phyloP scores from a whole-genome alignment of 2,113 vertebrate species.

The Cephalopholis sonnerati region DNA sequence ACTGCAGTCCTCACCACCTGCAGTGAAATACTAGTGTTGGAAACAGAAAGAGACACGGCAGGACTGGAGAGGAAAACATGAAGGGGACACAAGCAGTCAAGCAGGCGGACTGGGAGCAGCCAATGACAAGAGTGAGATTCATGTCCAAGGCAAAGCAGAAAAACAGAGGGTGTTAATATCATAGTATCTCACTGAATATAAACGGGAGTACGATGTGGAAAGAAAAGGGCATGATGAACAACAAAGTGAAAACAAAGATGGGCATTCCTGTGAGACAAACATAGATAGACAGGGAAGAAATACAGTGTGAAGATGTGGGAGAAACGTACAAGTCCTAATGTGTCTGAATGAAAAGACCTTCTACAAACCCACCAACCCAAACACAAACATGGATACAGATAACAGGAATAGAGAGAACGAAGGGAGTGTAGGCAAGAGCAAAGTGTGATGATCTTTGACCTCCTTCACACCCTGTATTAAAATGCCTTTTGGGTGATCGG shows the following conservation, averaged over 20 bases:
- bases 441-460: background rate
- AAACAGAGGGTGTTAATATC: slow-evolving; percentile 10
- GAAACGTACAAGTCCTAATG: background rate
- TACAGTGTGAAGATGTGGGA: background rate
- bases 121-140: slow-evolving; percentile 1
- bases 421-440: background rate
- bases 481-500: too few relatives aligned
- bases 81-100: background rate
- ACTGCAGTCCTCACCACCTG: slow-evolving; percentile 39
- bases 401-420: background rate
- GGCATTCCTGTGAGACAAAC: background rate
- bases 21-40: slow-evolving; percentile 29
- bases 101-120: background rate
- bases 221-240: background rate
- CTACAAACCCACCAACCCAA: background rate
- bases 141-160: background rate
- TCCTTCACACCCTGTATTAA: too few relatives aligned
- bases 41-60: slow-evolving; percentile 27
- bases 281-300: background rate
- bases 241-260: background rate
- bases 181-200: background rate
- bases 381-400: background rate
- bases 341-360: background rate
- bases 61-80: slow-evolving; percentile 8
- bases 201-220: background rate